Evolutionary conservation across 2,797 vertebrate genomes (phyloP).

Genomic region (Phylloscopus collybita): DNA sequence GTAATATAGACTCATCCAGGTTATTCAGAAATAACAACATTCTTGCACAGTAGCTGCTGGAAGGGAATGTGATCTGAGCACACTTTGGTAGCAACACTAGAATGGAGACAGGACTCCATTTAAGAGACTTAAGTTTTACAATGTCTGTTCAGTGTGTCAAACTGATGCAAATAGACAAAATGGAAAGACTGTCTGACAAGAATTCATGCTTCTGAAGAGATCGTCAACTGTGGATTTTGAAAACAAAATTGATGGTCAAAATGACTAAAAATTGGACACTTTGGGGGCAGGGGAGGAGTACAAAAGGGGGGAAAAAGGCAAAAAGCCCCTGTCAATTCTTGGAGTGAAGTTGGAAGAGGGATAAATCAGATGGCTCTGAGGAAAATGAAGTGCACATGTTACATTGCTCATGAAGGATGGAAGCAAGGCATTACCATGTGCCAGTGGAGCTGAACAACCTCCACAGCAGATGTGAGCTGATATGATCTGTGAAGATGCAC

Average conservation of each 20-base stretch:
- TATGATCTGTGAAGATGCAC: neutral
- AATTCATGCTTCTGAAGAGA: neutral
- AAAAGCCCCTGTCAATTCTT: neutral
- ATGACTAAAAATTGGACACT: neutral
- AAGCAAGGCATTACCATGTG: neutral
- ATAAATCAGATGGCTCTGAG: neutral
- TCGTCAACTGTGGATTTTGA: neutral
- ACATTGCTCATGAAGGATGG: neutral
- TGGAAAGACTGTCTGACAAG: neutral
- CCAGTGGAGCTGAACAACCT: neutral
- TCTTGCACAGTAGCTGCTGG: neutral
- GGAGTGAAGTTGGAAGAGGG: neutral
- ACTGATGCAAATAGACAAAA: neutral
- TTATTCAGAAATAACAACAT: neutral
- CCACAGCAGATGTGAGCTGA: neutral
- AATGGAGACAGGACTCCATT: neutral
- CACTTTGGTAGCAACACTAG: neutral
- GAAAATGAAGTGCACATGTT: neutral
- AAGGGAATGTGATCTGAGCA: neutral
- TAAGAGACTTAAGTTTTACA: neutral
- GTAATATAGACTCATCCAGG: neutral
- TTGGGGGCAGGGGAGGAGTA: fast-evolving
- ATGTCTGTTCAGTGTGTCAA: neutral
- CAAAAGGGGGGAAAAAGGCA: fast-evolving
- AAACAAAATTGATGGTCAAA: neutral